Percentiles rank a stretch among this genome's conserved stretches.
phyloP scores from a whole-genome alignment of 2,888 invertebrate genomes.

The Clunio marinus region DNA sequence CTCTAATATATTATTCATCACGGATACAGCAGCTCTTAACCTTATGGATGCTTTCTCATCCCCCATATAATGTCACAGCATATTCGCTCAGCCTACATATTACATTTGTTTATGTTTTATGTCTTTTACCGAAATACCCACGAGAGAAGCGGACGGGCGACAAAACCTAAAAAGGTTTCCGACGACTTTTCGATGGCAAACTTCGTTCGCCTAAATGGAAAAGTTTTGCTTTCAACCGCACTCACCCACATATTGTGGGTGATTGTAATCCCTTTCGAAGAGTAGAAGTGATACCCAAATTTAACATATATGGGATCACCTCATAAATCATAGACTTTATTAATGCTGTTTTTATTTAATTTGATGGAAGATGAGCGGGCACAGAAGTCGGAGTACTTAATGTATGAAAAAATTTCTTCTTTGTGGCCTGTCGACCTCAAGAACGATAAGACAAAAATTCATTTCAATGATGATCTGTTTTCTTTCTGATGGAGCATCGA shows the following conservation, averaged over 20 bases:
- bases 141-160: not conserved
- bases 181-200: not conserved
- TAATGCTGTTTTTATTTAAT: slow-evolving; percentile 19
- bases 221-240: slow-evolving; percentile 3
- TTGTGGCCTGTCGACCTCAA: too few species aligned
- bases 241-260: not conserved
- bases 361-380: slow-evolving; percentile 13
- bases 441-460: too few species aligned
- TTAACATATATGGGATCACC: slow-evolving; percentile 1
- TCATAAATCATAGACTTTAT: slow-evolving; percentile 23
- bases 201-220: slow-evolving; percentile 3
- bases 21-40: not conserved
- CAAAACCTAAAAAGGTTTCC: not conserved
- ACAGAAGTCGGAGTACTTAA: not conserved
- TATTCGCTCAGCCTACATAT: slow-evolving; percentile 3
- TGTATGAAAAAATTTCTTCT: not conserved
- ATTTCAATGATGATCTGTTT: not conserved
- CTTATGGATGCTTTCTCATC: not conserved
- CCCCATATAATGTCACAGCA: not conserved
- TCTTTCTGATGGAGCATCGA: slow-evolving; percentile 7
- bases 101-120: slow-evolving; percentile 7
- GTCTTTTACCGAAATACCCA: not conserved
- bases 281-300: not conserved
- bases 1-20: slow-evolving; percentile 10
- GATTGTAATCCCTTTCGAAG: not conserved